A percentile compares a stretch with the other conserved stretches of the same genome.
These are phyloP conservation scores for Capromys pilorides DNA, from an alignment of 2,797 vertebrate species.

Conservation along the genomic window DNA sequence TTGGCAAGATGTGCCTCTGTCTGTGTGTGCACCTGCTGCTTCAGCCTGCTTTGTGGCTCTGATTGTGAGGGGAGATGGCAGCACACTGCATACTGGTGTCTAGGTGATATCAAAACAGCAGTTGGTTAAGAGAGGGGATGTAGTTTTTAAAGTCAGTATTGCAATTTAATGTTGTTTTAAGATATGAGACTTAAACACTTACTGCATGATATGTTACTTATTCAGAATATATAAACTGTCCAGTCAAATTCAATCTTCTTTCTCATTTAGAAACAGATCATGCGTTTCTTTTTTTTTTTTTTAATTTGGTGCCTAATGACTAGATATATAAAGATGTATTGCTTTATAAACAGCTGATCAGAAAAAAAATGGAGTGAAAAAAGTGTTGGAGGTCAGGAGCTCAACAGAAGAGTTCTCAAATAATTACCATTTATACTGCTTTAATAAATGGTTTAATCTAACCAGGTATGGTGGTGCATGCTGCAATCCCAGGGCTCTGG, in stretches of 20 bases:
- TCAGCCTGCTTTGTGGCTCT: background rate
- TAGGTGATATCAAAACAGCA: constrained; percentile 8
- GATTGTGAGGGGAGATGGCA: background rate
- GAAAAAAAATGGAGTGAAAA: constrained; percentile 19
- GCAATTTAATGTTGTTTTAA: constrained; percentile 31
- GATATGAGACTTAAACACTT: background rate
- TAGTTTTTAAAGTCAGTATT: background rate
- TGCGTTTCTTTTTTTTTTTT: constrained; percentile 59
- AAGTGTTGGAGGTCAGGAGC: background rate
- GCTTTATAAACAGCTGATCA: constrained; percentile 17
- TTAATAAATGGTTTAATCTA: background rate
- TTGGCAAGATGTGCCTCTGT: background rate
- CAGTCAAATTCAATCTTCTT: constrained; percentile 15
- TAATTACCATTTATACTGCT: background rate
- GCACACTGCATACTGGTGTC: background rate
- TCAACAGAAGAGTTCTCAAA: background rate
- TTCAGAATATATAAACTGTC: background rate
- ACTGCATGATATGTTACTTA: constrained; percentile 2
- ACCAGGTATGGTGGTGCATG: background rate
- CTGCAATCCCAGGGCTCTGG: background rate
- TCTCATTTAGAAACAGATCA: constrained; percentile 41
- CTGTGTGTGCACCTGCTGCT: background rate
- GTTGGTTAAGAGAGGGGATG: background rate
- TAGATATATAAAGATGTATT: constrained; percentile 50
- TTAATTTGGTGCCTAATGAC: constrained; percentile 51